A percentile compares a stretch with the other conserved stretches of the same genome.
Conservation (phyloP, 2,888 invertebrate species). For the Trichacis sp. region DNA sequence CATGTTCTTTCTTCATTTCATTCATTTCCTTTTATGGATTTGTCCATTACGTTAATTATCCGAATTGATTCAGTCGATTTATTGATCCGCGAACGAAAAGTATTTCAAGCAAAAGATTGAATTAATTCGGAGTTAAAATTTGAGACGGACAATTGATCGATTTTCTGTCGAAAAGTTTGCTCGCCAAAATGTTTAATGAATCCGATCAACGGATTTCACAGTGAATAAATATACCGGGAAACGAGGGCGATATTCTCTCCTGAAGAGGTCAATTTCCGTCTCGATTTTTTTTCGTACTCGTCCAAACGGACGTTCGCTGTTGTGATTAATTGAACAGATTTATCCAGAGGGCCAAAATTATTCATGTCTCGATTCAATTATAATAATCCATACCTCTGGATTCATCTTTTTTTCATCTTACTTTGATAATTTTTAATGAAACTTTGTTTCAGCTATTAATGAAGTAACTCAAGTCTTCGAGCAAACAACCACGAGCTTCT, state of each 20-base stretch:
- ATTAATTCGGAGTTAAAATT: background rate
- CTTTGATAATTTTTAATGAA: background rate
- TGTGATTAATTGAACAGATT: background rate
- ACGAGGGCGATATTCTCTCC: background rate
- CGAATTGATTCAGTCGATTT: background rate
- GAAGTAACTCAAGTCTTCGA: background rate
- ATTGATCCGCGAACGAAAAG: background rate
- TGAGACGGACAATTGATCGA: background rate
- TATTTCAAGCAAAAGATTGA: background rate
- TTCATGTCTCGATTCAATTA: background rate
- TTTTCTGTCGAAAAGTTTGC: background rate
- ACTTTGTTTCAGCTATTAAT: conserved; percentile 1
- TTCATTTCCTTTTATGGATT: conserved; percentile 2
- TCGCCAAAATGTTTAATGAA: background rate
- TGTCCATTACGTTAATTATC: conserved; percentile 1
- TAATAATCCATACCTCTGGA: background rate
- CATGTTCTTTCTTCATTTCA: background rate
- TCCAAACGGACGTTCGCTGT: background rate
- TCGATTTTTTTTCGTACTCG: background rate
- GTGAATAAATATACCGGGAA: background rate
- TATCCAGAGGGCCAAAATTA: background rate
- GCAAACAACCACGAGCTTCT: background rate
- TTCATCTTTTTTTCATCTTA: background rate
- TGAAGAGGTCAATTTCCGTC: background rate
- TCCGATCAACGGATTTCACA: background rate